phyloP scores from a whole-genome alignment of 2,113 vertebrate species.

The cat (Felis catus) region F.catus_Fca126_mat1.0 CM031424.1:79326001-79326500 shows the following conservation, averaged over 20 bases:
- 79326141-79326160: not conserved
- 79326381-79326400: not conserved
- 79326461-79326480: not conserved
- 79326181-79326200: not conserved
- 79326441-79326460: not conserved
- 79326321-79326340: not conserved
- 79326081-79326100: not conserved
- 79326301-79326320: not conserved
- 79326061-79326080: not conserved
- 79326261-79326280: not conserved
- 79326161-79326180: not conserved
- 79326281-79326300: conserved; percentile 36
- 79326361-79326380: not conserved
- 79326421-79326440: not conserved
- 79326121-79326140: not conserved
- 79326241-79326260: conserved; percentile 22
- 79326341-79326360: not conserved
- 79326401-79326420: fast-evolving
- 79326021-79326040: conserved; percentile 60
- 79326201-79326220: not conserved
- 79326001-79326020: conserved; percentile 81
- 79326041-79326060: conserved; percentile 62
- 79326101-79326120: not conserved
- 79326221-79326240: not conserved
- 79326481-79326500: not conserved